Base-by-base conservation (phyloP, 2,113 vertebrate species). In the Plectropomus leopardus region DNA sequence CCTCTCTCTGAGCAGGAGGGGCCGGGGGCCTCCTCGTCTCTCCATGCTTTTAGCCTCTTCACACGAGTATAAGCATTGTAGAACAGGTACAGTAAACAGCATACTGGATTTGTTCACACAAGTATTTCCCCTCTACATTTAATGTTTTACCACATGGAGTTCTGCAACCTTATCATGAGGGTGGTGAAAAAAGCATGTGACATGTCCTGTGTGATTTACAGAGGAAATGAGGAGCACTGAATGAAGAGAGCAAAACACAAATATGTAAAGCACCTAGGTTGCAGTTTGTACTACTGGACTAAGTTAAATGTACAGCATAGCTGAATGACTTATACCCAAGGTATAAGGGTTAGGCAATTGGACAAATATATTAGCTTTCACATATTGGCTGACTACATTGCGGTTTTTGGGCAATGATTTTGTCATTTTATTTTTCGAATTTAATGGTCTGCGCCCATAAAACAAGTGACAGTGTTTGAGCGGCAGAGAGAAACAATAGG, bases 1-100 rank as follows among this genome's bases (percentile, higher is more conserved):
- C 64, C 55, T 72, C 30, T 82, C 55, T 69, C 50, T 34, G 42
- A 86, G 54, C 68, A 58, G 34, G 48, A 30, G 44, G 28, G 51
- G 50, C 57, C 45, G 42, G 65, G 71, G 28, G 45, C 26, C 6
- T 65, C 24, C 28, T 47, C 21, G 5, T 23, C 76, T 82, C 50
- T 40, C n/a, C 6, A 15, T 50, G 47, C 61, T 68, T 47, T 28
- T 15, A 72, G 30, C 30, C 36, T 86, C 21, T 79, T 66, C 3
- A 71, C 23, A 28, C 30, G 15, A 19, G 10, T 40, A 30, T 13
- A 53, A 75, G 30, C 58, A 23, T 64, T 21, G 6, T 3, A 44
- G 47, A 70, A 16, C 58, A 61, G 26, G n/a, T 36, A 59, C 23
- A 70, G 9, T 51, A 16, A 26, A 70, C 59, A 55, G 14, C 34